phyloP scores from a whole-genome alignment of 2,797 vertebrate genomes.

The Thripadectes ignobilis region DNA sequence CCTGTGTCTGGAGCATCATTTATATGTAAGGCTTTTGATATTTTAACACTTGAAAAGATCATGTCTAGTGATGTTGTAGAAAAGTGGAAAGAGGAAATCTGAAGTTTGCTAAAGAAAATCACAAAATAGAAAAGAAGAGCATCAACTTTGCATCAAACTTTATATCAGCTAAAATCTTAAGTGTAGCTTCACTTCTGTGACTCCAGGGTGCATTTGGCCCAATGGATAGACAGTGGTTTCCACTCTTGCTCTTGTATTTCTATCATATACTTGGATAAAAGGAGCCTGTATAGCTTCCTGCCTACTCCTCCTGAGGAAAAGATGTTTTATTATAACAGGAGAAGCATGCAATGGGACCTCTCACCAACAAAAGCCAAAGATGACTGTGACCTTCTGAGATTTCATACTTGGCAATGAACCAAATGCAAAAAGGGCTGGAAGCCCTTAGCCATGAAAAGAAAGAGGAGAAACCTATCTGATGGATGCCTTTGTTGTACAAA shows the following conservation, averaged over 20 bases:
- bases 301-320: background rate
- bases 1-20: background rate
- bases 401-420: background rate
- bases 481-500: background rate
- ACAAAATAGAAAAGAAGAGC: background rate
- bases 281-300: accelerated
- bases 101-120: background rate
- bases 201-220: background rate
- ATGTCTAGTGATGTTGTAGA: background rate
- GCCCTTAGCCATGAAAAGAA: background rate
- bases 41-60: background rate
- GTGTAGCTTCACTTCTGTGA: background rate
- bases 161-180: background rate
- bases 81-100: background rate
- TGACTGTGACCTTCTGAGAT: background rate
- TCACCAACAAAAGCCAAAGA: background rate
- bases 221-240: background rate
- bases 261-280: background rate
- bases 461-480: background rate
- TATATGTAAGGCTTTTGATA: background rate
- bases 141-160: background rate
- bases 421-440: background rate
- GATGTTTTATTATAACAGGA: background rate
- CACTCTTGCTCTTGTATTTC: background rate
- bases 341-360: background rate